Evolutionary conservation across 2,113 vertebrate genomes (phyloP).

Genomic region (Meleagris gallopavo): DNA sequence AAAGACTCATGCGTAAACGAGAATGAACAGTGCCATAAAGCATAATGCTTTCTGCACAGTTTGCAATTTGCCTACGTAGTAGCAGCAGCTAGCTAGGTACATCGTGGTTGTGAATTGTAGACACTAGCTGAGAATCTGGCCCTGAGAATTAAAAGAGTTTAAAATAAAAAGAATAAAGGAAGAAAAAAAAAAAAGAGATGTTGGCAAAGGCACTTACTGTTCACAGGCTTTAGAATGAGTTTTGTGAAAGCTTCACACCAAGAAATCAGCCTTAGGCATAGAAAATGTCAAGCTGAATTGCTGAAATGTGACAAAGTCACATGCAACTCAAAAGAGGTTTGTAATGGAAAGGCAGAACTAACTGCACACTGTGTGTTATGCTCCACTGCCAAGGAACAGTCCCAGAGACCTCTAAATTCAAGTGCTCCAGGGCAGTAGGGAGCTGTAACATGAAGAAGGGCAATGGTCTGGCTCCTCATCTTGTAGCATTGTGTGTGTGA

Average conservation of each 20-base stretch:
- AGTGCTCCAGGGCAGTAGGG: background rate
- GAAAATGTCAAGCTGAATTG: slow-evolving; percentile 8
- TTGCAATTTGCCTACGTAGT: background rate
- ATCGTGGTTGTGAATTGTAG: background rate
- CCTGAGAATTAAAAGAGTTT: background rate
- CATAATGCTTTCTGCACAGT: background rate
- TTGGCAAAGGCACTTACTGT: background rate
- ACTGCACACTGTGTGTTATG: background rate
- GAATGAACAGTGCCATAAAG: background rate
- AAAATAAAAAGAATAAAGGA: background rate
- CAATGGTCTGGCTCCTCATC: background rate
- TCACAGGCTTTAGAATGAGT: background rate
- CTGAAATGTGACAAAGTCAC: slow-evolving; percentile 20
- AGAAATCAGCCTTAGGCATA: background rate
- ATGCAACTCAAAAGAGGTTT: background rate
- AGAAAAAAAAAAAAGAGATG: background rate
- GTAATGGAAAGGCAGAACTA: slow-evolving; percentile 40
- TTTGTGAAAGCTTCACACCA: slow-evolving; percentile 23
- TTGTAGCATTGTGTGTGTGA: background rate
- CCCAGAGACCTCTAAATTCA: background rate
- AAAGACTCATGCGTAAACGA: background rate
- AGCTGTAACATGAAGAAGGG: background rate
- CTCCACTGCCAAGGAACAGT: background rate
- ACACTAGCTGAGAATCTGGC: background rate
- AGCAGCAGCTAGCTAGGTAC: background rate